Percentiles rank a stretch among this genome's conserved stretches.
phyloP scores from a whole-genome alignment of 2,113 vertebrate species.

The Dipodomys spectabilis region DNA sequence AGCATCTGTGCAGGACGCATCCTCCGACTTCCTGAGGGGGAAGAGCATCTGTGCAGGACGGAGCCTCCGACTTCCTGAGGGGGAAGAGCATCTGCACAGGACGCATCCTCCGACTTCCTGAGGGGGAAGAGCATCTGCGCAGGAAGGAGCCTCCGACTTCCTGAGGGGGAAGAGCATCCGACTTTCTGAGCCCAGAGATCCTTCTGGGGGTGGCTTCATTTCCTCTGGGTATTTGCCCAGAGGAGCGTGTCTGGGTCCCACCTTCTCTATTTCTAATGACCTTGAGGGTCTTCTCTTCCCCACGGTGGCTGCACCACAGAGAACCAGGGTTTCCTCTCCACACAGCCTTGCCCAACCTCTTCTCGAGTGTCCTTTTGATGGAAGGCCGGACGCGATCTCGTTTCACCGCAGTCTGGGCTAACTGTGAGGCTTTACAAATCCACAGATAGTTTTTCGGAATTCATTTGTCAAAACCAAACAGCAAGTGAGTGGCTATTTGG shows the following conservation, averaged over 20 bases:
- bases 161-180: too few relatives aligned
- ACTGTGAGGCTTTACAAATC: background rate
- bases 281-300: background rate
- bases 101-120: too few relatives aligned
- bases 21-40: too few relatives aligned
- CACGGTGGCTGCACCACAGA: background rate
- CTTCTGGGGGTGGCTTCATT: constrained; percentile 24
- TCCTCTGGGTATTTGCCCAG: constrained; percentile 33
- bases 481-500: too few relatives aligned
- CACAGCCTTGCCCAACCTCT: background rate
- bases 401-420: background rate
- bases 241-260: background rate
- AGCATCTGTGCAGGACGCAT: too few relatives aligned
- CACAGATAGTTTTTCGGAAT: too few relatives aligned
- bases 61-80: too few relatives aligned
- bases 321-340: background rate
- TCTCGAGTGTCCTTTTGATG: background rate
- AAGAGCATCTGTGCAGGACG: too few relatives aligned
- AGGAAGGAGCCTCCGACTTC: too few relatives aligned
- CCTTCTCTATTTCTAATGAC: constrained; percentile 26
- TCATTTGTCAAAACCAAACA: too few relatives aligned
- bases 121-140: too few relatives aligned
- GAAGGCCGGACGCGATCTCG: background rate
- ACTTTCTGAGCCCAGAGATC: background rate
- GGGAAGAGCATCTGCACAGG: too few relatives aligned